These are phyloP conservation scores for Metellina segmentata DNA, from an alignment of 2,888 invertebrate genomes.

Conservation along the genomic window DNA sequence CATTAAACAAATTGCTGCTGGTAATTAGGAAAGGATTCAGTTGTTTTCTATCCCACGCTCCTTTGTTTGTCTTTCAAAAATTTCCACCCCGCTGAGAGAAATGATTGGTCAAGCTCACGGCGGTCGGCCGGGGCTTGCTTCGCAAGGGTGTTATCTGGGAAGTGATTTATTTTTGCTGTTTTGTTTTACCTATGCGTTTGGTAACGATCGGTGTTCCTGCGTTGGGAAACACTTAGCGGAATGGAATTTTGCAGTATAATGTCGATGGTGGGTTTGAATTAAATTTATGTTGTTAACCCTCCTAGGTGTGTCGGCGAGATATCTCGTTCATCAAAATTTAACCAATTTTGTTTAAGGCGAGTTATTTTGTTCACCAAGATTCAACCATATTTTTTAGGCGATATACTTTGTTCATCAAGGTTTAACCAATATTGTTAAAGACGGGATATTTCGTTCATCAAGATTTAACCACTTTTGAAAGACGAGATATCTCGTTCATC, in stretches of 20 bases:
- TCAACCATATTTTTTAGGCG: too few species aligned
- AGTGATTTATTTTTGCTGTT: conserved; percentile 24
- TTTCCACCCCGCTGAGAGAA: conserved; percentile 12
- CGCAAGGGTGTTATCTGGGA: not conserved
- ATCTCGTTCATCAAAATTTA: too few species aligned
- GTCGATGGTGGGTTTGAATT: too few species aligned
- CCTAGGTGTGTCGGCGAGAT: too few species aligned
- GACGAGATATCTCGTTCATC: too few species aligned
- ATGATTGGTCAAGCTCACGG: conserved; percentile 30
- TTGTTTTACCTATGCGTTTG: not conserved
- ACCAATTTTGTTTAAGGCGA: too few species aligned
- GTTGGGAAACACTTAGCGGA: conserved; percentile 8
- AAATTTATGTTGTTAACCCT: too few species aligned
- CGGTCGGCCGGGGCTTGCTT: not conserved
- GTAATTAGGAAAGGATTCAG: conserved; percentile 64
- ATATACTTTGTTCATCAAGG: too few species aligned
- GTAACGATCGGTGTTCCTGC: conserved; percentile 7
- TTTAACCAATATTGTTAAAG: too few species aligned
- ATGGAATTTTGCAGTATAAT: not conserved
- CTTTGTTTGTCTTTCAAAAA: conserved; percentile 55
- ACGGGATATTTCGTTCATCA: too few species aligned
- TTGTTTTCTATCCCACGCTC: conserved; percentile 51
- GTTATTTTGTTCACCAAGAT: too few species aligned
- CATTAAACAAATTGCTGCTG: conserved; percentile 67
- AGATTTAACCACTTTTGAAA: too few species aligned